Conservation (phyloP, 92 coral and sea anemone genomes). For the Actinernus sp. region DNA sequence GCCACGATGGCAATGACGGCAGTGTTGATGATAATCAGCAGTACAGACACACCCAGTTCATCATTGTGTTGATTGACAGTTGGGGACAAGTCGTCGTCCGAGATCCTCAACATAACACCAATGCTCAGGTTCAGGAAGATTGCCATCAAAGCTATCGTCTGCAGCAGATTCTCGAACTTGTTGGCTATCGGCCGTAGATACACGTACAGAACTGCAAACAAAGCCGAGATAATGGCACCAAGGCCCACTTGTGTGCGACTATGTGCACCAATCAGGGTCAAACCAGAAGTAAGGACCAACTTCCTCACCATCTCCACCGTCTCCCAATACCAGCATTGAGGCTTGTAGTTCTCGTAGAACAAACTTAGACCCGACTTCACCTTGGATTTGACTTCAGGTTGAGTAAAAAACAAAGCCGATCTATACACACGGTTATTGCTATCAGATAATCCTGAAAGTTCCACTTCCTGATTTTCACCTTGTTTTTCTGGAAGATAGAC, state of each 20-base stretch:
- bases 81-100: constrained; percentile 42
- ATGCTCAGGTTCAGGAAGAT: constrained; percentile 55
- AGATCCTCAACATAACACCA: constrained; percentile 57
- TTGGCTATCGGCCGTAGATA: constrained; percentile 44
- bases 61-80: constrained; percentile 44
- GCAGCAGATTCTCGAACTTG: constrained; percentile 60
- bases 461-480: too few relatives aligned
- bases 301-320: constrained; percentile 64
- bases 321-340: constrained; percentile 70
- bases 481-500: constrained; percentile 16
- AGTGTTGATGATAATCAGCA: constrained; percentile 42
- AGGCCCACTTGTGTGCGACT: constrained; percentile 62
- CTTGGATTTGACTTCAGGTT: background rate
- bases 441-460: background rate
- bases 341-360: constrained; percentile 67
- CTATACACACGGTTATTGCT: background rate
- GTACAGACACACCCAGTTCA: constrained; percentile 37
- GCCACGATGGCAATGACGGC: constrained; percentile 42
- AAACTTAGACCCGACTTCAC: constrained; percentile 35
- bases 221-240: constrained; percentile 52
- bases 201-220: constrained; percentile 39
- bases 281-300: constrained; percentile 49
- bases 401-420: too few relatives aligned
- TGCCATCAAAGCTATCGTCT: constrained; percentile 56
- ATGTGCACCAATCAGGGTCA: constrained; percentile 49